phyloP scores from a whole-genome alignment of 2,113 vertebrate genomes.

The Tetrao urogallus region DNA sequence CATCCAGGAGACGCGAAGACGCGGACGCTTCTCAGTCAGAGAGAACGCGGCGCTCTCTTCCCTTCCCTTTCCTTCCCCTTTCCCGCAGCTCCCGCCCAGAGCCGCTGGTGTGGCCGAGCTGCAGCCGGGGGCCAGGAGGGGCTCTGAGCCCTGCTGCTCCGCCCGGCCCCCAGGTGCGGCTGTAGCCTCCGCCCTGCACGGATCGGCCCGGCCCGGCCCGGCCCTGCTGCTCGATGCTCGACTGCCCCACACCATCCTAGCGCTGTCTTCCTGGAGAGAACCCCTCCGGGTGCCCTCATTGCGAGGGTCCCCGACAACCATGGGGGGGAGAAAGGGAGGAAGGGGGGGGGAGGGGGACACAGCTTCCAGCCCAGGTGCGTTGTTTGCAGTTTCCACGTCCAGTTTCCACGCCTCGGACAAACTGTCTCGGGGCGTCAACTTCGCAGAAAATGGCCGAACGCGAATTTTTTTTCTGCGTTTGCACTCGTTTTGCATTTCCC shows the following conservation, averaged over 20 bases:
- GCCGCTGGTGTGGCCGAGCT: no score
- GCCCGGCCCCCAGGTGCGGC: no score
- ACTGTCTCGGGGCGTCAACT: neutral
- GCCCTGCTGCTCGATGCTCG: neutral
- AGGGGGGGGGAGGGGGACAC: rapidly evolving
- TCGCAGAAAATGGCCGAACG: constrained; percentile 17
- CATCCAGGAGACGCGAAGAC: neutral
- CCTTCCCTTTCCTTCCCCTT: neutral
- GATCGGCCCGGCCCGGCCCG: no score
- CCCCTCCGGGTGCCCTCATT: neutral
- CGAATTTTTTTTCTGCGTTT: neutral
- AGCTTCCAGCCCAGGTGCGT: neutral
- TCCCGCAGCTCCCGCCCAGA: no score
- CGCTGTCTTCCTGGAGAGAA: neutral
- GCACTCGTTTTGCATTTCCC: neutral
- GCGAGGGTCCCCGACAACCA: neutral
- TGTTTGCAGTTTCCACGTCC: neutral
- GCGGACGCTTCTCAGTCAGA: neutral
- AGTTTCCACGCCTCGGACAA: neutral
- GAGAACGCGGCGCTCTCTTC: neutral
- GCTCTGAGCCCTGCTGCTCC: no score
- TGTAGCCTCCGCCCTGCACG: no score
- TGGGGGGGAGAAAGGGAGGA: no score
- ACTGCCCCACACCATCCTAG: neutral
- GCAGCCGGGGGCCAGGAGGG: no score